phyloP scores from a whole-genome alignment of 2,797 vertebrate species.

The Lacerta agilis region DNA sequence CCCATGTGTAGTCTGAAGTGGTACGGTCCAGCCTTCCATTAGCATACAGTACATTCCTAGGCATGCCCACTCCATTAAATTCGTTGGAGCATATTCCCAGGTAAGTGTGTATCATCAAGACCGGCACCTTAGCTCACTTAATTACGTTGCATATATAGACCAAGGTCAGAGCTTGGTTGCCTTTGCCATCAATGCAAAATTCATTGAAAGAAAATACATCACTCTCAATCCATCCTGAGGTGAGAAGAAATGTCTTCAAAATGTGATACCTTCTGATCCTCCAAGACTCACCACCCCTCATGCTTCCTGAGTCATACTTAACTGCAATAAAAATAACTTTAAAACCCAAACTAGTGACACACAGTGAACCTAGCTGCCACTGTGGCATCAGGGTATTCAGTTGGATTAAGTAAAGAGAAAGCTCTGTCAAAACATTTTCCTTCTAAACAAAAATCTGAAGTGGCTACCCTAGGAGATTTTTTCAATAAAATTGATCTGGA shows the following conservation, averaged over 20 bases:
- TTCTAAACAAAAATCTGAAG: neutral
- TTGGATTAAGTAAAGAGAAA: neutral
- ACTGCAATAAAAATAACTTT: conserved; percentile 30
- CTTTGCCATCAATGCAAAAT: neutral
- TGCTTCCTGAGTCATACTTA: conserved; percentile 24
- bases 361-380: neutral
- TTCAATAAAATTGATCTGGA: neutral
- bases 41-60: neutral
- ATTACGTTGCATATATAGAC: neutral
- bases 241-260: neutral
- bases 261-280: neutral
- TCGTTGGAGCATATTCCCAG: too few species aligned
- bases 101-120: too few species aligned
- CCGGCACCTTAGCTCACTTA: too few species aligned
- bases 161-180: neutral
- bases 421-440: neutral
- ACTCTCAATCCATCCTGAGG: neutral
- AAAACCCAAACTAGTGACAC: conserved; percentile 14
- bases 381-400: neutral
- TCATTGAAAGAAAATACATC: neutral
- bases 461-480: neutral
- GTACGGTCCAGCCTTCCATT: neutral
- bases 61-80: too few species aligned
- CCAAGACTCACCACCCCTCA: neutral
- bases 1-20: neutral